These are phyloP conservation scores for Ibidorhyncha struthersii DNA, from an alignment of 2,113 vertebrate genomes.

Conservation along the genomic window DNA sequence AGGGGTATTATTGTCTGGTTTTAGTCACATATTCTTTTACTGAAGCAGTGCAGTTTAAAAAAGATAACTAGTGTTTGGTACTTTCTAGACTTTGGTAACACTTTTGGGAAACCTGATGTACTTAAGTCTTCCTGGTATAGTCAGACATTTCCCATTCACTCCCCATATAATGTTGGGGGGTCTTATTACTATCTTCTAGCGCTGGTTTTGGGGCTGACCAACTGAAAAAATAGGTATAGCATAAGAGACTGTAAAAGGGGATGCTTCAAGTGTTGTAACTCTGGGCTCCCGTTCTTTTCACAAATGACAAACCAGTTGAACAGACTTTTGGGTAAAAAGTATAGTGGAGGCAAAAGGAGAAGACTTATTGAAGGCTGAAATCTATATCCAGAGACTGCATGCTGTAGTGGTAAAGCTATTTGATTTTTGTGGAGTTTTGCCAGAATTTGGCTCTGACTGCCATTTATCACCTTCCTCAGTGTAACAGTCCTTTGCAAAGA, in stretches of 20 bases:
- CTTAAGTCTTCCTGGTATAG: background rate
- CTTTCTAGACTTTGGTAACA: background rate
- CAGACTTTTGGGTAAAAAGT: background rate
- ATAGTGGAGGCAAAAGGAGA: background rate
- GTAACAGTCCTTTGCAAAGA: background rate
- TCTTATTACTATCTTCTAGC: background rate
- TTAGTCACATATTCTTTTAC: background rate
- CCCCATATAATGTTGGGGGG: background rate
- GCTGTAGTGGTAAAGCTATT: background rate
- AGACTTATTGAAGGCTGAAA: background rate
- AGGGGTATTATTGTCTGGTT: background rate
- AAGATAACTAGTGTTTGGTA: background rate
- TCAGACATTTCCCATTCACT: background rate
- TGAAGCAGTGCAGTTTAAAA: background rate
- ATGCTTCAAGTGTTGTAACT: background rate
- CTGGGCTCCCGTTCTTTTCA: background rate
- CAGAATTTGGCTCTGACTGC: background rate
- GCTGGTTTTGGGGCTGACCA: background rate
- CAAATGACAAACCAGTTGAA: background rate
- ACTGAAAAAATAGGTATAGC: background rate
- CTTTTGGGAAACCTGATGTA: background rate
- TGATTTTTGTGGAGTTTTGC: background rate
- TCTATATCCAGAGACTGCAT: background rate
- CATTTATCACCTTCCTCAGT: background rate
- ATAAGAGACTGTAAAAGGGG: background rate